A percentile compares a stretch with the other conserved stretches of the same genome.
These are phyloP conservation scores for Dasypogon diadema DNA, from an alignment of 2,888 invertebrate species.

Conservation along the genomic window DNA sequence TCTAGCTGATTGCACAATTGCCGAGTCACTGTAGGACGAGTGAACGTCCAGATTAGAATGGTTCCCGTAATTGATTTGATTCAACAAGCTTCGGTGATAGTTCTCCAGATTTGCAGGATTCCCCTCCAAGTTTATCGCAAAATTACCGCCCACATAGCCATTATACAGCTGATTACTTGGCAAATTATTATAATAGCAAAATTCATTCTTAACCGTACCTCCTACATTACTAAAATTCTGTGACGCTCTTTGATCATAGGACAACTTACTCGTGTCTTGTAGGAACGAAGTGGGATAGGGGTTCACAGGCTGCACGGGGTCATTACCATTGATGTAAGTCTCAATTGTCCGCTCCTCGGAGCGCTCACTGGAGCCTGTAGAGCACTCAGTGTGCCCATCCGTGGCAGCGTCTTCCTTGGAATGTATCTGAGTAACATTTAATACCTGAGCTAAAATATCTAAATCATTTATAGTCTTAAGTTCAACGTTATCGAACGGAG, in stretches of 20 bases:
- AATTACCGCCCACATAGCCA: slow-evolving; percentile 66
- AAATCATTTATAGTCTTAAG: slow-evolving; percentile 92
- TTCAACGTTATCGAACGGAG: slow-evolving; percentile 94
- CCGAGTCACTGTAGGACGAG: neutral
- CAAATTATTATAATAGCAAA: slow-evolving; percentile 67
- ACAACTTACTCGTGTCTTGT: slow-evolving; percentile 5
- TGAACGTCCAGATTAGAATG: slow-evolving; percentile 6
- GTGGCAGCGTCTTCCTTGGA: slow-evolving; percentile 53
- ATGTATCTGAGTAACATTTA: slow-evolving; percentile 67
- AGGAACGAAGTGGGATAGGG: slow-evolving; percentile 14
- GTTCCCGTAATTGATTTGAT: slow-evolving; percentile 18
- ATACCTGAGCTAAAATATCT: slow-evolving; percentile 87
- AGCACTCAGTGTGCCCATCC: neutral
- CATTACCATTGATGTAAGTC: slow-evolving; percentile 5
- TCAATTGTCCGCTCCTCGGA: neutral
- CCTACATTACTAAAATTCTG: slow-evolving; percentile 32
- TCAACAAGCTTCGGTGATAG: slow-evolving; percentile 54
- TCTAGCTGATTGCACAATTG: slow-evolving; percentile 59
- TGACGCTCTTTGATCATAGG: slow-evolving; percentile 30
- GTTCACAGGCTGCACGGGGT: neutral
- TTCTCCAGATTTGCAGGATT: slow-evolving; percentile 59
- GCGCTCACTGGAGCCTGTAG: neutral
- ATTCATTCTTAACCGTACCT: slow-evolving; percentile 61
- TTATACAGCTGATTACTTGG: slow-evolving; percentile 65
- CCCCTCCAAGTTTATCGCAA: neutral